phyloP scores from a whole-genome alignment of 2,888 invertebrate species.

The Rhagophthalmus giganteus region DNA sequence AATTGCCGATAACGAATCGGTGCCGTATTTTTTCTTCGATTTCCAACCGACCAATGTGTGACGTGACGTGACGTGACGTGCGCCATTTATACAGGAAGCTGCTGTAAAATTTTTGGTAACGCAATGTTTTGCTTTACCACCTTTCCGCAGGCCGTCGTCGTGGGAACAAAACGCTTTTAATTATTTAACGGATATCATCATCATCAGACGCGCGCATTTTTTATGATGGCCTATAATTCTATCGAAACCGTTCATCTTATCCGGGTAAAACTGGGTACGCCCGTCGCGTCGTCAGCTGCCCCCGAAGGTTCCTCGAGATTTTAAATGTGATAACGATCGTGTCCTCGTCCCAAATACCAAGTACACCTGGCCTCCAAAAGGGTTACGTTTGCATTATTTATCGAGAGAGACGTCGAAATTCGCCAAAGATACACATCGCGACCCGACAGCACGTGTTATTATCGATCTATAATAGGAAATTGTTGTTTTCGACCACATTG shows the following conservation, averaged over 20 bases:
- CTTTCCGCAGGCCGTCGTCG: no score
- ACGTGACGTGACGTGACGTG: no score
- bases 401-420: slow-evolving; percentile 7
- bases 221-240: no score
- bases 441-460: not conserved
- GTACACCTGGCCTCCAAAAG: slow-evolving; percentile 3
- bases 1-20: no score
- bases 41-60: no score
- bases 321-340: not conserved
- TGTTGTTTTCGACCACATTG: slow-evolving; percentile 8
- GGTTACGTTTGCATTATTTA: slow-evolving; percentile 8
- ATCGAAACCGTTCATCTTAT: no score
- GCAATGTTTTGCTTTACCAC: no score
- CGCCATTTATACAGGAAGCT: no score
- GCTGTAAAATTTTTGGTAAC: no score
- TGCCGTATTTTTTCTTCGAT: no score
- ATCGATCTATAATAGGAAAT: slow-evolving; percentile 3
- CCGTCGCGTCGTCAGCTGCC: not conserved
- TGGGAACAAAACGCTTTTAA: not conserved
- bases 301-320: not conserved
- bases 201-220: no score
- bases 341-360: not conserved
- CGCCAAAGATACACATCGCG: slow-evolving; percentile 6
- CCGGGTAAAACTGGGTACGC: not conserved
- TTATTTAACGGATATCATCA: not conserved